These are phyloP conservation scores for Ips typographus DNA, from an alignment of 1,140 invertebrate species.

Conservation along the genomic window DNA sequence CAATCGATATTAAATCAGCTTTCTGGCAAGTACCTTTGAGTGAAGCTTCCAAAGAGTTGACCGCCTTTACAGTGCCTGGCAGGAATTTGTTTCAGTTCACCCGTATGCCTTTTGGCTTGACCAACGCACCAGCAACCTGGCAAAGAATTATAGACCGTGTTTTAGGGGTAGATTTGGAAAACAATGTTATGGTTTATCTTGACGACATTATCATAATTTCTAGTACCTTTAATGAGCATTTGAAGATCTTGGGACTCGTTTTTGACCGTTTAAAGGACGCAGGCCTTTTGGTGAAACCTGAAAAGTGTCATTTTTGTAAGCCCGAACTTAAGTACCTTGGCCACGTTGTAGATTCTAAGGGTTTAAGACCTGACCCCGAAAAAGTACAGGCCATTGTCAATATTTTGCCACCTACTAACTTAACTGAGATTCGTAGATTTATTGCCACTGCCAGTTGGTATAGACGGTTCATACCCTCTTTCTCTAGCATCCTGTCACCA, in stretches of 20 bases:
- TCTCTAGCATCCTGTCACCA: constrained; percentile 48
- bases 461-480: constrained; percentile 52
- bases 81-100: constrained; percentile 48
- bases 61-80: constrained; percentile 51
- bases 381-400: constrained; percentile 45
- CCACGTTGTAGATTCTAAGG: constrained; percentile 32
- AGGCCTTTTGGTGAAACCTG: constrained; percentile 13
- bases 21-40: neutral
- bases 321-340: constrained; percentile 44
- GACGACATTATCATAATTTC: neutral
- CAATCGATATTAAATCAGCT: no score
- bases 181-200: constrained; percentile 35
- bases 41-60: constrained; percentile 49
- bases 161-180: constrained; percentile 32
- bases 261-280: constrained; percentile 17
- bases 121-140: constrained; percentile 38
- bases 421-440: constrained; percentile 46
- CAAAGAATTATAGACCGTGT: constrained; percentile 41
- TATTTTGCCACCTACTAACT: constrained; percentile 38
- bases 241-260: neutral
- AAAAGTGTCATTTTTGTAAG: constrained; percentile 38
- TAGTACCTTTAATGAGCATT: constrained; percentile 15
- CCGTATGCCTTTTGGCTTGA: constrained; percentile 43
- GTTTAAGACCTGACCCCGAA: constrained; percentile 32
- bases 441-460: constrained; percentile 54